Conservation (phyloP, 2,113 vertebrate species). For the Engraulis encrasicolus region DNA sequence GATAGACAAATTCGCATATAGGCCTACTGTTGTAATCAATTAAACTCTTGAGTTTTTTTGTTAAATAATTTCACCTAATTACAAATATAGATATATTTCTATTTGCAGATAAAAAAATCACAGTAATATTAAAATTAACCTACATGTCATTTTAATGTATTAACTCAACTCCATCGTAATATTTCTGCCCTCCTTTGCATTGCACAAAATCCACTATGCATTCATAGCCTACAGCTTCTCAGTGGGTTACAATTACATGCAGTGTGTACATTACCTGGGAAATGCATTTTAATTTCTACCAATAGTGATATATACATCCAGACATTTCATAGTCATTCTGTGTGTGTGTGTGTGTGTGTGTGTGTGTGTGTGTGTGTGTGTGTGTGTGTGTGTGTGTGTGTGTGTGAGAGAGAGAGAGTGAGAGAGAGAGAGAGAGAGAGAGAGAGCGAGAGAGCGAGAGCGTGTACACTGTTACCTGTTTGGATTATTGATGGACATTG, state of each 20-base stretch:
- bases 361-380: too few relatives aligned
- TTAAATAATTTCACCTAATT: too few relatives aligned
- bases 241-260: neutral
- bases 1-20: too few relatives aligned
- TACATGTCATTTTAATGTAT: too few relatives aligned
- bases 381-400: too few relatives aligned
- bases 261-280: neutral
- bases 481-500: slow-evolving; percentile 5
- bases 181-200: neutral
- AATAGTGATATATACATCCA: neutral
- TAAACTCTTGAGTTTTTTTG: too few relatives aligned
- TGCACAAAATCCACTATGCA: neutral
- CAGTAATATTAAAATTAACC: neutral
- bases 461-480: slow-evolving; percentile 2
- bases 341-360: neutral
- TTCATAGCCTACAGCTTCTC: neutral
- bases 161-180: neutral
- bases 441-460: too few relatives aligned
- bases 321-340: neutral
- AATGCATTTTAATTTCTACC: neutral
- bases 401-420: too few relatives aligned
- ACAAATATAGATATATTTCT: too few relatives aligned
- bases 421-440: too few relatives aligned
- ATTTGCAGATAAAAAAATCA: neutral
- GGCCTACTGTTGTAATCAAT: too few relatives aligned